Evolutionary conservation across 2,113 vertebrate genomes (phyloP).

Genomic region (Budorcas taxicolor): DNA sequence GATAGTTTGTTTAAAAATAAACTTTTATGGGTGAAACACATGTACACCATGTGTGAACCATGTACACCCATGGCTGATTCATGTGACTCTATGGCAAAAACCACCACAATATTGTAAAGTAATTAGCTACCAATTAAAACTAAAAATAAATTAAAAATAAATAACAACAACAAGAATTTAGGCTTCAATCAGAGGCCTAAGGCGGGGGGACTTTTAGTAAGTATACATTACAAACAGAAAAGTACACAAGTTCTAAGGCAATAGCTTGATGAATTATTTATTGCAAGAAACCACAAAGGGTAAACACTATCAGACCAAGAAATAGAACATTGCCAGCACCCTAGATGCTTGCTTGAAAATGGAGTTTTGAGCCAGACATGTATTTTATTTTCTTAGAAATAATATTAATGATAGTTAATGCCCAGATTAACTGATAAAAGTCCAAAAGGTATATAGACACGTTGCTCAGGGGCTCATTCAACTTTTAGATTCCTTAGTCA

Average conservation of each 20-base stretch:
- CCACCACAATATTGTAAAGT: not conserved
- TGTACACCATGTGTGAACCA: not conserved
- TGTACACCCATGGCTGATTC: not conserved
- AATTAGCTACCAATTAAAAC: not conserved
- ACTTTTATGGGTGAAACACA: not conserved
- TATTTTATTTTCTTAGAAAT: not conserved
- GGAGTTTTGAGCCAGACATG: not conserved
- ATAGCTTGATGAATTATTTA: not conserved
- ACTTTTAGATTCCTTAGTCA: not conserved
- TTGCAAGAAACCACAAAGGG: not conserved
- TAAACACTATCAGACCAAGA: not conserved
- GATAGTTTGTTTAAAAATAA: not conserved
- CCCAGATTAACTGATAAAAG: not conserved
- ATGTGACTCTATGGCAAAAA: not conserved
- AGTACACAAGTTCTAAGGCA: not conserved
- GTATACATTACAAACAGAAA: not conserved
- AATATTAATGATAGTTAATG: not conserved
- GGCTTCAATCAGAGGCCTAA: not conserved
- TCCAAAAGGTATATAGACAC: not conserved
- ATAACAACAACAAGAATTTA: not conserved
- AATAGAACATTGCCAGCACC: fast-evolving
- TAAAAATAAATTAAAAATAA: not conserved
- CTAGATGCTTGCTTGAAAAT: not conserved
- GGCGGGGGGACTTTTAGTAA: not conserved
- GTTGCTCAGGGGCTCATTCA: not conserved